phyloP scores from a whole-genome alignment of 2,888 invertebrate genomes.

The Dorcus hopei region DNA sequence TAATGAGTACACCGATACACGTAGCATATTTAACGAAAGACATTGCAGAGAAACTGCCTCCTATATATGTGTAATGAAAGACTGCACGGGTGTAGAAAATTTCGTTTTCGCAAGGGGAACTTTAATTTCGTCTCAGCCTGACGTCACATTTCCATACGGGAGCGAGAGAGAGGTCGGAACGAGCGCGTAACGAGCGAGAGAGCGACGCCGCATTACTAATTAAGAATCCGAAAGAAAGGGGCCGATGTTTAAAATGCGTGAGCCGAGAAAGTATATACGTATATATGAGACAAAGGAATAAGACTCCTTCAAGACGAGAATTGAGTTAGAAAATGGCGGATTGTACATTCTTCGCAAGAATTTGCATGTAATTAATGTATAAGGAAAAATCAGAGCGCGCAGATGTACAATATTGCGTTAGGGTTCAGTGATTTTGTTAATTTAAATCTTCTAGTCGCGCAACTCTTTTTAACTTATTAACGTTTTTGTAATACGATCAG shows the following conservation, averaged over 20 bases:
- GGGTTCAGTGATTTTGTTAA: constrained; percentile 39
- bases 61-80: constrained; percentile 48
- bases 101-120: constrained; percentile 47
- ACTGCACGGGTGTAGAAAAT: constrained; percentile 52
- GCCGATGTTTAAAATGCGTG: constrained; percentile 54
- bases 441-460: constrained; percentile 34
- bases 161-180: constrained; percentile 9
- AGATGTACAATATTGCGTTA: constrained; percentile 45
- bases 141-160: constrained; percentile 49
- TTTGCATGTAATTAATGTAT: constrained; percentile 52
- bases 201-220: constrained; percentile 61
- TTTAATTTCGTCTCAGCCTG: constrained; percentile 49
- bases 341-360: constrained; percentile 50
- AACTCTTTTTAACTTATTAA: constrained; percentile 1
- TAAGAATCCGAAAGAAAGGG: constrained; percentile 69
- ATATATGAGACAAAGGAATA: constrained; percentile 51
- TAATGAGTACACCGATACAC: constrained; percentile 39
- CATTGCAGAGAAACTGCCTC: constrained; percentile 38
- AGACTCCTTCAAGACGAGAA: constrained; percentile 48
- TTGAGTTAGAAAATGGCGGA: constrained; percentile 52
- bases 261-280: constrained; percentile 44
- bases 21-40: constrained; percentile 44
- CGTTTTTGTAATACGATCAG: not conserved
- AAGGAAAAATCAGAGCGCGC: constrained; percentile 49
- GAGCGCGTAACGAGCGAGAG: constrained; percentile 12